Base-by-base conservation (phyloP, 2,113 vertebrate genomes). In the Ailuropoda melanoleuca region DNA sequence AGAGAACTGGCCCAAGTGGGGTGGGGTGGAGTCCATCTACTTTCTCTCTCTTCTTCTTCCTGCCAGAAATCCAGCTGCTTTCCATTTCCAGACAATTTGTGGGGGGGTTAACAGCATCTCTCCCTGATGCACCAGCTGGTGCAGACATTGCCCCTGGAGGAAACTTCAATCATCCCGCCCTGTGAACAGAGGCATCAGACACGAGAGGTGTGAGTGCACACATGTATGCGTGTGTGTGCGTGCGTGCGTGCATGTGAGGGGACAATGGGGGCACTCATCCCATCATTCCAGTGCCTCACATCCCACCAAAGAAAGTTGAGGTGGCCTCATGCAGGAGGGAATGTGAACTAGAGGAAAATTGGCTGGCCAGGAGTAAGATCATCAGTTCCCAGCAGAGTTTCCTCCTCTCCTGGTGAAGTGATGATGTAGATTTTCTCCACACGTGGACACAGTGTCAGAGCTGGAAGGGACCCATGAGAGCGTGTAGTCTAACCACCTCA, bases 71-170 rank as follows among this genome's bases (percentile, higher is more conserved):
- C 75, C 97, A 98, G 95, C 85, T 95, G 97, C 95, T 97, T 89
- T 87, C 92, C 85, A 94, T 97, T 98, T 96, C n/a, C 50, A 62
- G 26, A 66, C 24, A 6, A 39, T 93, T 95, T 95, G 83, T 39
- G 68, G 58, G 93, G 97, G 48, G 93, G 92, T 94, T 82, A 90
- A 70, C 86, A 94, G 95, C 80, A 23, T 97, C 97, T 97, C 97
- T 93, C 81, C 64, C 88, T 55, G 95, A 50, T 80, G 55, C 39
- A 96, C 96, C 97, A 98, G 98, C 96, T 98, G 97, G 77, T 82
- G 3, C 90, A 66, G 97, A 39, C 24, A 64, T 84, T 93, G 80
- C 29, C 85, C 80, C 89, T 60, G 15, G 29, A 89, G 92, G 91
- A 97, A 82, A 96, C 82, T 39, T 39, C 97, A 75, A 29, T 98